phyloP scores from a whole-genome alignment of 1,140 invertebrate genomes.

The Sarcophaga peregrina region DNA sequence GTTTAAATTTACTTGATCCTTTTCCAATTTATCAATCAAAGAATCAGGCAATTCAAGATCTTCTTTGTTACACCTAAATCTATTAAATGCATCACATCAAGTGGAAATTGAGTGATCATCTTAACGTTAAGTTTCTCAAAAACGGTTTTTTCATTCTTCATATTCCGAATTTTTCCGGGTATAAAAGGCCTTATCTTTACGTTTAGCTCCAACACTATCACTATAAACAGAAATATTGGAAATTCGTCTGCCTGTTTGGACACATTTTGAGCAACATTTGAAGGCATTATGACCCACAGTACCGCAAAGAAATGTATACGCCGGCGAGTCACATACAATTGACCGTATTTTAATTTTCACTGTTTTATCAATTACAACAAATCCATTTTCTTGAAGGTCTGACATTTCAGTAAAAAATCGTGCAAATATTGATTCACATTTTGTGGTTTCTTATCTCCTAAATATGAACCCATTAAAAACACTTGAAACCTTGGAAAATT shows the following conservation, averaged over 20 bases:
- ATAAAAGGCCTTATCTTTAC: neutral
- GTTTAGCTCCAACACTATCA: neutral
- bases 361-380: neutral
- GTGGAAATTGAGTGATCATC: conserved; percentile 16
- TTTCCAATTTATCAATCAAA: neutral
- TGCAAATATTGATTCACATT: neutral
- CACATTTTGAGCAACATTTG: neutral
- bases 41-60: neutral
- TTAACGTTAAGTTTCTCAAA: neutral
- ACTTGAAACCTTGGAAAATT: neutral
- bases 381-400: neutral
- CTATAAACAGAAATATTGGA: neutral
- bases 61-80: neutral
- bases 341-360: neutral
- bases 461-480: neutral
- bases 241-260: neutral
- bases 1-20: neutral
- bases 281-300: conserved; percentile 4
- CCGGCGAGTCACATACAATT: neutral
- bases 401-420: conserved; percentile 9
- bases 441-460: neutral
- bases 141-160: neutral
- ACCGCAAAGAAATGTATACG: neutral
- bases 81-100: conserved; percentile 8
- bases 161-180: neutral